Conservation (phyloP, 2,888 invertebrate species). For the Alloscopus bannaensis region DNA sequence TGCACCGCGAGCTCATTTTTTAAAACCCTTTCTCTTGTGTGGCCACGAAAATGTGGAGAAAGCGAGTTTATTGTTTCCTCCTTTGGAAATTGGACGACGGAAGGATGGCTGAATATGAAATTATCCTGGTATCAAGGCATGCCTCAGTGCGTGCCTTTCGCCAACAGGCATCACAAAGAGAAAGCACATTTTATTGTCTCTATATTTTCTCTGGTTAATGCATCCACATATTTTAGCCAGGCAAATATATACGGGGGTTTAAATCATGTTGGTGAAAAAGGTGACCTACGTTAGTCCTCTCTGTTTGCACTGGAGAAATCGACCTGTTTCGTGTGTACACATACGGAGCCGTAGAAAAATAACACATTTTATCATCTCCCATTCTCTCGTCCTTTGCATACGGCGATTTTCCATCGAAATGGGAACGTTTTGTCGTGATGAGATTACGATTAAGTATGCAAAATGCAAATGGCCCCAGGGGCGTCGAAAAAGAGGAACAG, state of each 20-base stretch:
- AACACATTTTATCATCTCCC: no score
- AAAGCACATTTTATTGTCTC: not conserved
- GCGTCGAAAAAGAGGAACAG: not conserved
- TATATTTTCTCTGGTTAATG: constrained; percentile 10
- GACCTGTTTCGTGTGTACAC: constrained; percentile 7
- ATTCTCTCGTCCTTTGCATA: no score
- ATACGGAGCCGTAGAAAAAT: not conserved
- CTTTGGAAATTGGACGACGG: constrained; percentile 30
- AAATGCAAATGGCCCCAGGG: constrained; percentile 34
- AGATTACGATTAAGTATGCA: constrained; percentile 52
- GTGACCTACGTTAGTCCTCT: not conserved
- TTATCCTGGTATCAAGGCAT: constrained; percentile 12
- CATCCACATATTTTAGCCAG: not conserved
- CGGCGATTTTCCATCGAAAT: constrained; percentile 30
- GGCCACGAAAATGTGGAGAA: not conserved
- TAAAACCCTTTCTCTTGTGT: not conserved
- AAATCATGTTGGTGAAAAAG: no score
- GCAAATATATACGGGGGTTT: not conserved
- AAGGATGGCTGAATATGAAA: constrained; percentile 42
- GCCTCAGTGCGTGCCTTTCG: constrained; percentile 25
- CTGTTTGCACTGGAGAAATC: not conserved
- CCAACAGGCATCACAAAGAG: constrained; percentile 10
- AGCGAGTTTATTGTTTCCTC: not conserved
- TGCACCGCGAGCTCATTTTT: constrained; percentile 6
- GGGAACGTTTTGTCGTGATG: constrained; percentile 40